Conservation (phyloP, 1,140 invertebrate species). For the Brachionus manjavacas region DNA sequence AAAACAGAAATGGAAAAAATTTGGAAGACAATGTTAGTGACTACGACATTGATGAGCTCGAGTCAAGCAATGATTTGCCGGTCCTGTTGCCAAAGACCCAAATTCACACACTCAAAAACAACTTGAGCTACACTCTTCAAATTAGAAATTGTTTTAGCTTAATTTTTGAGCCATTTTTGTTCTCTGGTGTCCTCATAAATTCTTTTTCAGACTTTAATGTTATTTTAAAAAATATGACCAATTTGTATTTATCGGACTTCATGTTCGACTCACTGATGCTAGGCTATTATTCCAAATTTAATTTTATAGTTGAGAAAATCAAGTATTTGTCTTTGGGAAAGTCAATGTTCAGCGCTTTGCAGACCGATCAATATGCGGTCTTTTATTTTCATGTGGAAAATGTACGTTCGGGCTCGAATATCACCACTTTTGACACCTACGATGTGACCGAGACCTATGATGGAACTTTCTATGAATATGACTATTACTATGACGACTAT, state of each 20-base stretch:
- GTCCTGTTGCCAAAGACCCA: background rate
- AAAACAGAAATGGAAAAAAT: constrained; percentile 10
- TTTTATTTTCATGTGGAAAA: constrained; percentile 41
- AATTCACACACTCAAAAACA: constrained; percentile 15
- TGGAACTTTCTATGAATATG: background rate
- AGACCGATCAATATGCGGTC: constrained; percentile 21
- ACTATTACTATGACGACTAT: constrained; percentile 12
- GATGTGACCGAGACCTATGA: background rate
- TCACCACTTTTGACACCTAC: background rate
- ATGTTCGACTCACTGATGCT: constrained; percentile 36
- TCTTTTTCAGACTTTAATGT: constrained; percentile 36
- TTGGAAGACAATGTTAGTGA: background rate
- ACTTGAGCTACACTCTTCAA: constrained; percentile 34
- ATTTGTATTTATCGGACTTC: background rate
- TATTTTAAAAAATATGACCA: background rate
- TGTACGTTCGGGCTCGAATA: background rate
- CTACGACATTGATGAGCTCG: constrained; percentile 18
- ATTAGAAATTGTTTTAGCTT: constrained; percentile 4
- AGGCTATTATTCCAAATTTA: constrained; percentile 34
- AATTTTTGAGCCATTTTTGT: constrained; percentile 10
- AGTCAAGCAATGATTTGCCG: background rate
- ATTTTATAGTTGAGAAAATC: constrained; percentile 13
- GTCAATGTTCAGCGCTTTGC: constrained; percentile 5
- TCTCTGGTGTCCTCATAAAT: constrained; percentile 1
- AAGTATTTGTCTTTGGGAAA: constrained; percentile 3